Evolutionary conservation across 2,113 vertebrate species (phyloP).

Genomic region (Crotalus horridus): DNA sequence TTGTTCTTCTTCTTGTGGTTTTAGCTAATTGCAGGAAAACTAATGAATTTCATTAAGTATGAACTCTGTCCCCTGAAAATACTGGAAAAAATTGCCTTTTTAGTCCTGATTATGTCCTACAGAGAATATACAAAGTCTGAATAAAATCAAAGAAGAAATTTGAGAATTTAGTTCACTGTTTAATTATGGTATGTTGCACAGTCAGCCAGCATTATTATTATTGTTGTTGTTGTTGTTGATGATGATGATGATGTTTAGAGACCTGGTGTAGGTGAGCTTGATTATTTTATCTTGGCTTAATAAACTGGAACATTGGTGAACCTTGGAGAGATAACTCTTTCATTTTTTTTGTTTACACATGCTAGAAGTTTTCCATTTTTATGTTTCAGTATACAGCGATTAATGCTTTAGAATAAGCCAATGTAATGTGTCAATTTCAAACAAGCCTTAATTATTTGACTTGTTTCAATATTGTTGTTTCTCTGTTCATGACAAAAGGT

Average conservation of each 20-base stretch:
- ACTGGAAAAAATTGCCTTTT: constrained; percentile 32
- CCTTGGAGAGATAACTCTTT: not conserved
- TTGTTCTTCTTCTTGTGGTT: constrained; percentile 66
- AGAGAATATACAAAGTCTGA: constrained; percentile 21
- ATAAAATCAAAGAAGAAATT: constrained; percentile 19
- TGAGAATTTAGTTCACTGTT: not conserved
- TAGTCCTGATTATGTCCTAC: constrained; percentile 24
- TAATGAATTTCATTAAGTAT: constrained; percentile 56
- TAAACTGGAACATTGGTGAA: not conserved
- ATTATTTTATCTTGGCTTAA: not conserved
- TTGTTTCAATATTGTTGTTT: not conserved
- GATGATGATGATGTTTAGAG: not conserved
- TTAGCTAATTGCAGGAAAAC: constrained; percentile 55
- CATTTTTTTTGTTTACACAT: not conserved
- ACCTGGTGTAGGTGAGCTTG: not conserved
- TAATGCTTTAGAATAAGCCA: not conserved
- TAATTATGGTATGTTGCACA: not conserved
- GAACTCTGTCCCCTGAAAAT: constrained; percentile 49
- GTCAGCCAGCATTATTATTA: not conserved
- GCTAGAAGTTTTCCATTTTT: not conserved
- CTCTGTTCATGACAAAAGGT: not conserved
- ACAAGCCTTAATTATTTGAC: not conserved
- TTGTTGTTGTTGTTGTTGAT: not conserved
- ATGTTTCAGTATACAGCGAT: not conserved
- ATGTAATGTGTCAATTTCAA: not conserved